Conservation (phyloP, 1,140 invertebrate species). For the Calephelis nemesis region DNA sequence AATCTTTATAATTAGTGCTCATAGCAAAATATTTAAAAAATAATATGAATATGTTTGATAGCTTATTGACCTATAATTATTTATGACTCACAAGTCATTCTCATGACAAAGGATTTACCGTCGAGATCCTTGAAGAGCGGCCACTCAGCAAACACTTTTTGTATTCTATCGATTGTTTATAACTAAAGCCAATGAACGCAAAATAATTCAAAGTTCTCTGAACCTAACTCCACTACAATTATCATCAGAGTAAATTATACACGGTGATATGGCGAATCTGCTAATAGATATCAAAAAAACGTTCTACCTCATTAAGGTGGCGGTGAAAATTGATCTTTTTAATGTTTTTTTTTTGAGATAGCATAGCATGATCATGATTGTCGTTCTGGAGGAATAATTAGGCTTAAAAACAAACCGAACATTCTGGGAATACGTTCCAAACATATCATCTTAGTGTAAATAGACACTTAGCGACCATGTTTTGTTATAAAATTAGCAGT, state of each 20-base stretch:
- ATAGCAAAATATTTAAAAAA: too few relatives aligned
- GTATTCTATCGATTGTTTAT: slow-evolving; percentile 41
- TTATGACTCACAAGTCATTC: neutral
- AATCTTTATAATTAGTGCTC: too few relatives aligned
- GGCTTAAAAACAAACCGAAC: too few relatives aligned
- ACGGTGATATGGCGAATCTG: slow-evolving; percentile 13
- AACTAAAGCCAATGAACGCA: slow-evolving; percentile 33
- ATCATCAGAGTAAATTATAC: slow-evolving; percentile 6
- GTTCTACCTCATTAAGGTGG: neutral
- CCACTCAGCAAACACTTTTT: slow-evolving; percentile 35
- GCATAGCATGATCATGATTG: too few relatives aligned
- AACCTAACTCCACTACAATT: slow-evolving; percentile 20
- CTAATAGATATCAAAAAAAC: neutral
- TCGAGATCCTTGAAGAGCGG: slow-evolving; percentile 31
- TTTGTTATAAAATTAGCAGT: too few relatives aligned
- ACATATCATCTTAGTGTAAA: too few relatives aligned
- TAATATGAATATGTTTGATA: too few relatives aligned
- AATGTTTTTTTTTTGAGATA: too few relatives aligned
- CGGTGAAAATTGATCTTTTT: too few relatives aligned
- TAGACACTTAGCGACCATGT: too few relatives aligned
- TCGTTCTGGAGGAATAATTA: too few relatives aligned
- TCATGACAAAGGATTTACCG: slow-evolving; percentile 10
- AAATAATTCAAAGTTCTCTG: slow-evolving; percentile 35
- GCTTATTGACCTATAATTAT: neutral
- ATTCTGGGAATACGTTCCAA: too few relatives aligned